Percentiles rank a stretch among this genome's conserved stretches.
Evolutionary conservation across 64 coral and sea anemone genomes (phyloP).

Genomic region (Astreopora myriophthalma): DNA sequence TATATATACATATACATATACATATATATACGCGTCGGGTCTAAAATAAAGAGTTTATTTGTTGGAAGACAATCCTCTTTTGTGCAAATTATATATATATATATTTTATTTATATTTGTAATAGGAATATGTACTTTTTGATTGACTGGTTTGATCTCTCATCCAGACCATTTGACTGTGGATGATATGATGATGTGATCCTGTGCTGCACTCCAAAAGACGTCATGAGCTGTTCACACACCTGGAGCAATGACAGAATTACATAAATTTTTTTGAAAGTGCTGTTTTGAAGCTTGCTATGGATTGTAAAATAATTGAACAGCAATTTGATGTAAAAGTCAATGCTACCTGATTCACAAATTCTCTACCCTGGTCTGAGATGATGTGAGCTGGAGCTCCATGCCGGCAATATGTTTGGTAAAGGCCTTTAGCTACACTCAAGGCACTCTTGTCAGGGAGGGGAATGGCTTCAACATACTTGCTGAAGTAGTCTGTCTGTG

Average conservation of each 20-base stretch:
- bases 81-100: too few species aligned
- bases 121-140: neutral
- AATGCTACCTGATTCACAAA: slow-evolving; percentile 60
- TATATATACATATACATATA: too few species aligned
- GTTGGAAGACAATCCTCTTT: too few species aligned
- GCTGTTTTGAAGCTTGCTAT: neutral
- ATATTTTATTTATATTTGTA: too few species aligned
- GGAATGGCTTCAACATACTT: slow-evolving; percentile 67
- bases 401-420: slow-evolving; percentile 46
- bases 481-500: slow-evolving; percentile 64
- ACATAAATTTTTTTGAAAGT: neutral
- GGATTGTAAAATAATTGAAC: neutral
- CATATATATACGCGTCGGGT: too few species aligned
- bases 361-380: slow-evolving; percentile 53
- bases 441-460: slow-evolving; percentile 44
- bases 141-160: slow-evolving; percentile 55
- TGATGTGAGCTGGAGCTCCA: slow-evolving; percentile 60
- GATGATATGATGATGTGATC: slow-evolving; percentile 60
- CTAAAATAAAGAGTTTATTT: too few species aligned
- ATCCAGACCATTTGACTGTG: slow-evolving; percentile 65
- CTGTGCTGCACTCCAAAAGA: slow-evolving; percentile 29
- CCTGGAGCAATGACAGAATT: neutral
- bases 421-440: slow-evolving; percentile 57
- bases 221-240: slow-evolving; percentile 4
- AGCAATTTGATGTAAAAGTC: neutral